Conservation (phyloP, 2,113 vertebrate species). For the Silurus meridionalis region DNA sequence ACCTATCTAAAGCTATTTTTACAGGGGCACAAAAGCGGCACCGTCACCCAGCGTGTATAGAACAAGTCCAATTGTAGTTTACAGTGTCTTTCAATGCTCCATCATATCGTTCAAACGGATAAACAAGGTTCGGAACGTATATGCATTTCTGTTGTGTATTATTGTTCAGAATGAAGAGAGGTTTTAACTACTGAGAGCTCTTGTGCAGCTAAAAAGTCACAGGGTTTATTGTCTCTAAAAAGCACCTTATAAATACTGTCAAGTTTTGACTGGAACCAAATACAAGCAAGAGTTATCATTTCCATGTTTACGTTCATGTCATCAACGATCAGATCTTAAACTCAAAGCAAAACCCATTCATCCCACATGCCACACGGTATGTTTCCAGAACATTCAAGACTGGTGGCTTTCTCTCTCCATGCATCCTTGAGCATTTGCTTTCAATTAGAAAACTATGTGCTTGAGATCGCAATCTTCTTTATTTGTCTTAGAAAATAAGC, state of each 20-base stretch:
- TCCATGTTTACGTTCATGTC: neutral
- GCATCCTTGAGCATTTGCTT: neutral
- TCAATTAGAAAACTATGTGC: neutral
- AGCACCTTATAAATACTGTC: neutral
- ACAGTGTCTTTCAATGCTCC: slow-evolving; percentile 4
- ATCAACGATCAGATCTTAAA: neutral
- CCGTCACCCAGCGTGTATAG: slow-evolving; percentile 18
- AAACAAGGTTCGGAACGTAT: neutral
- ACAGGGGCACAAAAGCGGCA: slow-evolving; percentile 32
- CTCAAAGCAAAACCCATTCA: neutral
- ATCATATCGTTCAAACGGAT: neutral
- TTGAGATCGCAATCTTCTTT: neutral
- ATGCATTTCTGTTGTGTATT: neutral
- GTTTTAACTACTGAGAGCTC: neutral
- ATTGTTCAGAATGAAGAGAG: neutral
- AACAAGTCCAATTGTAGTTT: slow-evolving; percentile 9
- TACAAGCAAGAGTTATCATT: neutral
- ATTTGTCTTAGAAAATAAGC: neutral
- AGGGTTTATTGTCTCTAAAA: neutral
- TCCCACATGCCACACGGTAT: neutral
- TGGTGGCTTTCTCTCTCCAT: too few species aligned
- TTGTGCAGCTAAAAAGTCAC: neutral
- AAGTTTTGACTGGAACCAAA: neutral
- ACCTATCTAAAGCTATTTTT: neutral
- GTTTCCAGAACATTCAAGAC: neutral